Evolutionary conservation across 2,113 vertebrate genomes (phyloP), one percentile per base, ranked within the genome.

Genomic region (Micromys minutus): DNA sequence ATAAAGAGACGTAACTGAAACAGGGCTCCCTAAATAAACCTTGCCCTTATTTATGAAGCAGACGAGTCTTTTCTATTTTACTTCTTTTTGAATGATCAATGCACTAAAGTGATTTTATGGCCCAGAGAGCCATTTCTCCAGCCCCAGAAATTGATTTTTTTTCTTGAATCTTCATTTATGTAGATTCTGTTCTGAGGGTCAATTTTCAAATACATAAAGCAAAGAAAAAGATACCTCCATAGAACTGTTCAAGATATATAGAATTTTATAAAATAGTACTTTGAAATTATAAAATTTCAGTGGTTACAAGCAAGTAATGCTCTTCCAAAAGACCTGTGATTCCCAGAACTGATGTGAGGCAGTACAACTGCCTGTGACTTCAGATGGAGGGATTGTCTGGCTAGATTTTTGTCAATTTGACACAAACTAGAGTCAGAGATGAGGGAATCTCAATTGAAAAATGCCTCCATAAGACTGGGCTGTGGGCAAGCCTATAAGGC

Each of bases 1-100:
- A 89, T 13, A 94, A 50, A 74, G 45, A 55, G 45, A 93, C 39
- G 65, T 52, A 91, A 90, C 8, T 76, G 72, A 72, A 93, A 94
- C 50, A 67, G 39, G 92, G 59, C 26, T 92, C 91, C 93, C 52
- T 55, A 83, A 94, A 71, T 42, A 93, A 92, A 90, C 88, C 45
- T 42, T 81, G 67, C 4, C 29, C 63, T 67, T 57, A 76, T 42
- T 76, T 52, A 84, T 31, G 36, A 63, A 93, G 50, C 34, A 17
- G 17, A 55, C 26, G 74, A 34, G 11, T 76, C 50, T 91, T 93
- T 85, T 61, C 72, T 92, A 36, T 34, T 55, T 19, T 67, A 52
- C 13, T 87, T 57, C 39, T 45, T 47, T 84, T 36, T 74, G 57
- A 24, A 61, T 95, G 72, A 31, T 69, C 50, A 81, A 84, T 57